These are phyloP conservation scores for Pyxicephalus adspersus DNA, from an alignment of 2,113 vertebrate genomes.

Conservation along the genomic window DNA sequence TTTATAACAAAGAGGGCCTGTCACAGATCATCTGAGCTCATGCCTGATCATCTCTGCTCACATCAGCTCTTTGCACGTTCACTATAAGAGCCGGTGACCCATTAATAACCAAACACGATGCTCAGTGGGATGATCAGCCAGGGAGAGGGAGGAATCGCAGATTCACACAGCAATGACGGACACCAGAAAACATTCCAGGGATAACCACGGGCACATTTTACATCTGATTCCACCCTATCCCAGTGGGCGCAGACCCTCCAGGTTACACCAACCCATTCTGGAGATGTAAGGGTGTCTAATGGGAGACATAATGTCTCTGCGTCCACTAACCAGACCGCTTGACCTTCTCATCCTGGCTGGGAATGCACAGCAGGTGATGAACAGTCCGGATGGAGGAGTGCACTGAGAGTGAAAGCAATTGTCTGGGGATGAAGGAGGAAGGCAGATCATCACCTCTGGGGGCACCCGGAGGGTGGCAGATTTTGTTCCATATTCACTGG, in stretches of 20 bases:
- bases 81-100: background rate
- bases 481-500: no score
- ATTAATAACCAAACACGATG: slow-evolving; percentile 30
- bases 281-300: slow-evolving; percentile 31
- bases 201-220: slow-evolving; percentile 21
- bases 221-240: background rate
- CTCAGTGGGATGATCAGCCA: slow-evolving; percentile 19
- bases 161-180: slow-evolving; percentile 1
- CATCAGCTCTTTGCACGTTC: background rate
- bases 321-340: slow-evolving; percentile 21
- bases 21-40: background rate
- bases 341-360: slow-evolving; percentile 36
- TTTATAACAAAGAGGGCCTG: background rate
- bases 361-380: background rate
- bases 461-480: no score
- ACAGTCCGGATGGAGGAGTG: no score
- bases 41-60: background rate
- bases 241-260: background rate
- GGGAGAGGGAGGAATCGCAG: background rate
- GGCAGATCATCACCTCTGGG: no score
- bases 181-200: background rate
- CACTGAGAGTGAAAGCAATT: no score
- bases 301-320: slow-evolving; percentile 1
- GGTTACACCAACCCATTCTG: slow-evolving; percentile 2
- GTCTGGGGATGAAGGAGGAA: background rate